Evolutionary conservation across 2,888 invertebrate species (phyloP).

Genomic region (Perizoma flavofasciatum): DNA sequence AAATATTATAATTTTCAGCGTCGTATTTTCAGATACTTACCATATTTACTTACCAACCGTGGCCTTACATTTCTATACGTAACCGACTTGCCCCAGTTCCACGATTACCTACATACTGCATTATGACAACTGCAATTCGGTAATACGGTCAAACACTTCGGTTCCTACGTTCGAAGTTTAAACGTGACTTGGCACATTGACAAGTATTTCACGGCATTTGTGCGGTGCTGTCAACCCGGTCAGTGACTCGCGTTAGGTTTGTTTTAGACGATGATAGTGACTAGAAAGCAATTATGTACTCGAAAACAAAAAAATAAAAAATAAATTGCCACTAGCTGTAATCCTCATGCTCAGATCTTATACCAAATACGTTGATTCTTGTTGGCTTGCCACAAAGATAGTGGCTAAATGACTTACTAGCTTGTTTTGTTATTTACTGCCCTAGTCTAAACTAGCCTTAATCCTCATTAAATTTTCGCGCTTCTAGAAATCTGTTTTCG

Average conservation of each 20-base stretch:
- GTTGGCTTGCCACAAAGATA: too few relatives aligned
- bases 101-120: conserved; percentile 47
- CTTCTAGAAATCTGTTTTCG: conserved; percentile 35
- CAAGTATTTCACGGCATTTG: conserved; percentile 72
- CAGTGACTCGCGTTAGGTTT: conserved; percentile 55
- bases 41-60: background rate
- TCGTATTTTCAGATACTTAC: too few relatives aligned
- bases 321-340: too few relatives aligned
- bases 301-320: conserved; percentile 17
- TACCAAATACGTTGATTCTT: too few relatives aligned
- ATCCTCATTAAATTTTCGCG: conserved; percentile 19
- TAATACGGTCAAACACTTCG: conserved; percentile 48
- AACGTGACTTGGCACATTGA: conserved; percentile 66
- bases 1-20: too few relatives aligned
- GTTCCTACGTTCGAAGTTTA: conserved; percentile 34
- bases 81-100: conserved; percentile 31
- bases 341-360: too few relatives aligned
- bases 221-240: conserved; percentile 67
- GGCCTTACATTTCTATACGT: conserved; percentile 24
- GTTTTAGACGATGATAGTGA: conserved; percentile 37
- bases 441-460: conserved; percentile 10
- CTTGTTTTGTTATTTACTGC: background rate
- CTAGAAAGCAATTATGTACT: conserved; percentile 1
- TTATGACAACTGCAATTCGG: conserved; percentile 57
- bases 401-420: too few relatives aligned